Conservation (phyloP, 2,113 vertebrate species). For the Tetrao urogallus region DNA sequence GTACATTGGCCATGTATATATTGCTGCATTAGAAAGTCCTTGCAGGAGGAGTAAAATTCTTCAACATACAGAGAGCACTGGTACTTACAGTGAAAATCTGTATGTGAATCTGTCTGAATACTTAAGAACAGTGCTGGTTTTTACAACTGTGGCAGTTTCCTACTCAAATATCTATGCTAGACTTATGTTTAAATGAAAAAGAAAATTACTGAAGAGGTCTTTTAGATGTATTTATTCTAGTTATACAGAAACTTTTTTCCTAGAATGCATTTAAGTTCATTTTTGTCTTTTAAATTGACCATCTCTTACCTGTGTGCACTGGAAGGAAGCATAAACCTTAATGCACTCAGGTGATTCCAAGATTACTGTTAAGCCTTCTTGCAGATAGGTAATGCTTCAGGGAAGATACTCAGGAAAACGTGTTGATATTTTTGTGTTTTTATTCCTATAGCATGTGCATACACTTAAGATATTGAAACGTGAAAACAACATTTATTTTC, state of each 20-base stretch:
- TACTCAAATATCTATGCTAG: background rate
- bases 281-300: background rate
- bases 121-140: background rate
- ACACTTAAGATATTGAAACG: background rate
- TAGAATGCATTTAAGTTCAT: background rate
- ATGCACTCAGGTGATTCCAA: background rate
- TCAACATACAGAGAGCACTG: background rate
- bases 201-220: background rate
- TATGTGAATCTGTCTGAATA: background rate
- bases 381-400: background rate
- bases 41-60: background rate
- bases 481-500: background rate
- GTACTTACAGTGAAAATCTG: background rate
- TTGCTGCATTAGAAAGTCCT: background rate
- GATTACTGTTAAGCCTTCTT: background rate
- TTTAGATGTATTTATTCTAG: background rate
- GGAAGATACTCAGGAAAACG: background rate
- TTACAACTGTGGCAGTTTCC: background rate
- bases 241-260: background rate
- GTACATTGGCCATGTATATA: background rate
- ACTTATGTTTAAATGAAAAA: background rate
- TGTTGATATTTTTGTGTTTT: background rate
- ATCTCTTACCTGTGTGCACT: background rate
- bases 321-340: background rate
- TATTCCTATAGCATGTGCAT: background rate